These are phyloP conservation scores for Agriopis marginaria DNA, from an alignment of 2,888 invertebrate genomes.

Conservation along the genomic window DNA sequence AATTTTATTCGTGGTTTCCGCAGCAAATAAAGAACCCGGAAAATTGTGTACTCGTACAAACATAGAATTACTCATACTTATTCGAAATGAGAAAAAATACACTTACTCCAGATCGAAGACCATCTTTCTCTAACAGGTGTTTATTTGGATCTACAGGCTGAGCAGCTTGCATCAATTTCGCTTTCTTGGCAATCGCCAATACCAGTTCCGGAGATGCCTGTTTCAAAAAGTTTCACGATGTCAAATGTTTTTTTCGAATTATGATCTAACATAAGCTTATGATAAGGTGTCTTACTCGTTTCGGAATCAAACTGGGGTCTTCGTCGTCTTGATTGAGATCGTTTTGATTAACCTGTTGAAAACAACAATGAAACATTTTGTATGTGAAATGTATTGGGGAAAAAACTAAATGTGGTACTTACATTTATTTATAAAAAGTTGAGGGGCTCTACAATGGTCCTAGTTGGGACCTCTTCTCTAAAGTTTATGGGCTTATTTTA, in stretches of 20 bases:
- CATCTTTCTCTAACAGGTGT: conserved; percentile 51
- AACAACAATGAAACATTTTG: neutral
- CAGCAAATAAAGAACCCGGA: too few species aligned
- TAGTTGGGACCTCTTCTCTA: too few species aligned
- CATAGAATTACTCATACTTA: neutral
- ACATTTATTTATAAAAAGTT: too few species aligned
- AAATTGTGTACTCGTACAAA: too few species aligned
- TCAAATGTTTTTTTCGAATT: too few species aligned
- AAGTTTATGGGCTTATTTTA: too few species aligned
- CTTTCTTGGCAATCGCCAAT: conserved; percentile 61
- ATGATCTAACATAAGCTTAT: neutral
- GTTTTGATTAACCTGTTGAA: conserved; percentile 13
- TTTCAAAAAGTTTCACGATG: neutral
- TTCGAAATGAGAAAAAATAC: neutral
- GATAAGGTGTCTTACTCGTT: conserved; percentile 13
- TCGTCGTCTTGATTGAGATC: neutral
- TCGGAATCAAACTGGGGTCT: conserved; percentile 23
- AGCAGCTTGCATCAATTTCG: conserved; percentile 54
- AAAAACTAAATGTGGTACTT: neutral
- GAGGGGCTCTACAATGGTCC: too few species aligned
- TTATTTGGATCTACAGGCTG: conserved; percentile 48
- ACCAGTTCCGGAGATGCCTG: conserved; percentile 71
- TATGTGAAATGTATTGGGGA: neutral
- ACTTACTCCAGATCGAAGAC: conserved; percentile 66
- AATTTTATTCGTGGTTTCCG: too few species aligned